A percentile compares a stretch with the other conserved stretches of the same genome.
phyloP scores from a whole-genome alignment of 2,797 vertebrate genomes.

The Danio albolineatus region DNA sequence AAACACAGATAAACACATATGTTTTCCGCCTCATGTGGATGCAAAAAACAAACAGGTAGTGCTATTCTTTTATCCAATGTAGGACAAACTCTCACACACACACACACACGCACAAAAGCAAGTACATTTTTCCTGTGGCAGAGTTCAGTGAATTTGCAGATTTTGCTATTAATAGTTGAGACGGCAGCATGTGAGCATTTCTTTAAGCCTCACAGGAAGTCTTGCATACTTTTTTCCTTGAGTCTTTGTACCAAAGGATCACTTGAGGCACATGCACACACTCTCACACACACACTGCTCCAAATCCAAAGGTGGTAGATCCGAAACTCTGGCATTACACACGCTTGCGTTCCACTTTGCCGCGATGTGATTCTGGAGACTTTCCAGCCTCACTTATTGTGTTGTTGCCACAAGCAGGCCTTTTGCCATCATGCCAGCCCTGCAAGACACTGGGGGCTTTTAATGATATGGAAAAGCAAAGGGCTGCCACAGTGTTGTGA shows the following conservation, averaged over 20 bases:
- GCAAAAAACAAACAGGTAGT: neutral
- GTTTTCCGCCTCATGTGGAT: too few relatives aligned
- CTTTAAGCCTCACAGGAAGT: slow-evolving; percentile 44
- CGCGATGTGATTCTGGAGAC: slow-evolving; percentile 38
- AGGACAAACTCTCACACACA: neutral
- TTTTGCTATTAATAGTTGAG: slow-evolving; percentile 55
- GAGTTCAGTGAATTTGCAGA: slow-evolving; percentile 25
- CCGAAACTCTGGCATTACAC: slow-evolving; percentile 40
- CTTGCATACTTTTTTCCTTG: slow-evolving; percentile 16
- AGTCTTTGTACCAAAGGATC: slow-evolving; percentile 40
- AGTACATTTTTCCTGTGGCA: slow-evolving; percentile 35
- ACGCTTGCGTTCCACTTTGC: slow-evolving; percentile 31
- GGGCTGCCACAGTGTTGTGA: slow-evolving; percentile 51
- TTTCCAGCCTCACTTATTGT: slow-evolving; percentile 53
- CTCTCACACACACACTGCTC: slow-evolving; percentile 8
- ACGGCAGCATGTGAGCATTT: slow-evolving; percentile 26
- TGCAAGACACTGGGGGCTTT: slow-evolving; percentile 53
- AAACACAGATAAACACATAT: too few relatives aligned
- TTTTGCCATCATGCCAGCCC: slow-evolving; percentile 42
- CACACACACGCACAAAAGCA: slow-evolving; percentile 48
- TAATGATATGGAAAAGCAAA: slow-evolving; percentile 51
- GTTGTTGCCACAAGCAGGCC: slow-evolving; percentile 47
- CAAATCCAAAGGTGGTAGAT: slow-evolving; percentile 19
- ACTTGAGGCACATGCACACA: slow-evolving; percentile 40
- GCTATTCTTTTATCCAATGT: neutral